Percentiles rank a stretch among this genome's conserved stretches.
Conservation (phyloP, 1,140 invertebrate species). For the Eubasilissa regina region DNA sequence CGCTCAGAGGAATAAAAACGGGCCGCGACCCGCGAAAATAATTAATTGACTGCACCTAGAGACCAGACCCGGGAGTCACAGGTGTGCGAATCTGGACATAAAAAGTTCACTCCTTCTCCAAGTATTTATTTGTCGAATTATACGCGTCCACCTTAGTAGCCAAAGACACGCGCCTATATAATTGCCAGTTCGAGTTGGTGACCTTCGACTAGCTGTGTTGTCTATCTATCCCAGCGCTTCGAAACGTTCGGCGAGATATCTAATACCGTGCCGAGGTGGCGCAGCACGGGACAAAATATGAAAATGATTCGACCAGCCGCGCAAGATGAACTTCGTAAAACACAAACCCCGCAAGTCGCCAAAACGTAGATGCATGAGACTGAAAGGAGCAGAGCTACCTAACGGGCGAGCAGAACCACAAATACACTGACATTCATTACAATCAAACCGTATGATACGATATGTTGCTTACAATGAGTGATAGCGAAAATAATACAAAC, state of each 20-base stretch:
- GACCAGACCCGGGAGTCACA: no score
- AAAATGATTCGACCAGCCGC: background rate
- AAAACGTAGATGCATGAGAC: no score
- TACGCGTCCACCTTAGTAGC: background rate
- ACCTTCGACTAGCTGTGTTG: background rate
- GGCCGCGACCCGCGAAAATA: no score
- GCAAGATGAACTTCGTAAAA: background rate
- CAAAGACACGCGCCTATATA: background rate
- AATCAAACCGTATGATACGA: no score
- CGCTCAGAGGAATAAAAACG: no score
- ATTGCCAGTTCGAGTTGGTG: background rate
- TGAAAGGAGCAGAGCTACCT: no score
- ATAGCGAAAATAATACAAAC: no score
- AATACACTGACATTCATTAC: no score
- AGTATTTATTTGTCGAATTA: slow-evolving; percentile 1
- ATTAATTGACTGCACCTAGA: no score
- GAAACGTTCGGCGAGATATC: background rate
- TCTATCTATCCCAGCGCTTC: background rate
- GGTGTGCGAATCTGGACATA: background rate
- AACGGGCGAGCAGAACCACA: no score
- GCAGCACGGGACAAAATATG: background rate
- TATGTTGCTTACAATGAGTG: no score
- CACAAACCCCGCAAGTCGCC: background rate
- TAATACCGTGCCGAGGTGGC: no score
- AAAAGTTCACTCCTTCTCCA: background rate